Conservation (phyloP, 2,888 invertebrate genomes). For the Crematogaster levior region DNA sequence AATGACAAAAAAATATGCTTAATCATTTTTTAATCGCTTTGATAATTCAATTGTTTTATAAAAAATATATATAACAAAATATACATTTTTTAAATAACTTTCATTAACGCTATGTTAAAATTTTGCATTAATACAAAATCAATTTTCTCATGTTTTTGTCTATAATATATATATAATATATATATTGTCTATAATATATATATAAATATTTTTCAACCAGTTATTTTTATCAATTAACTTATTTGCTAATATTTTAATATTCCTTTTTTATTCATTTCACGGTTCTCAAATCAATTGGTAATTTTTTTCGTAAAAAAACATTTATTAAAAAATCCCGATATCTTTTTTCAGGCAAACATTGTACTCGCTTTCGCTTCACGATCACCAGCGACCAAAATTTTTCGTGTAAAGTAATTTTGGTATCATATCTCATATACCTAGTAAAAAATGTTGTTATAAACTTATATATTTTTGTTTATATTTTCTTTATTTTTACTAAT, state of each 20-base stretch:
- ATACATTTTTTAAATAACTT: neutral
- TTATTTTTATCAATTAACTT: neutral
- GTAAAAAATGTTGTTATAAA: neutral
- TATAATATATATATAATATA: too few species aligned
- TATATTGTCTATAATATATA: too few species aligned
- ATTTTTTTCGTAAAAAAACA: neutral
- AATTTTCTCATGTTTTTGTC: neutral
- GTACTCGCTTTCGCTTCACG: neutral
- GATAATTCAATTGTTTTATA: neutral
- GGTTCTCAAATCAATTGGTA: neutral
- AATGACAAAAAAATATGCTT: neutral
- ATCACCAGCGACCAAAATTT: constrained; percentile 27
- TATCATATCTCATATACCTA: neutral
- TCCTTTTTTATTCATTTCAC: neutral
- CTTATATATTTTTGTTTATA: neutral
- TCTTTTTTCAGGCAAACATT: neutral
- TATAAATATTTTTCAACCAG: neutral
- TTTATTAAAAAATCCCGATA: constrained; percentile 20
- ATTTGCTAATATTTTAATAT: neutral
- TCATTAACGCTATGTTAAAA: neutral
- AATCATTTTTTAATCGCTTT: neutral
- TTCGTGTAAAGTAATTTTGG: neutral
- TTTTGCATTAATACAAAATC: neutral
- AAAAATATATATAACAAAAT: neutral
- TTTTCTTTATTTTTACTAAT: neutral